Percentiles rank a stretch among this genome's conserved stretches.
Evolutionary conservation across 2,113 vertebrate genomes (phyloP).

Genomic region (Okapia johnstoni): DNA sequence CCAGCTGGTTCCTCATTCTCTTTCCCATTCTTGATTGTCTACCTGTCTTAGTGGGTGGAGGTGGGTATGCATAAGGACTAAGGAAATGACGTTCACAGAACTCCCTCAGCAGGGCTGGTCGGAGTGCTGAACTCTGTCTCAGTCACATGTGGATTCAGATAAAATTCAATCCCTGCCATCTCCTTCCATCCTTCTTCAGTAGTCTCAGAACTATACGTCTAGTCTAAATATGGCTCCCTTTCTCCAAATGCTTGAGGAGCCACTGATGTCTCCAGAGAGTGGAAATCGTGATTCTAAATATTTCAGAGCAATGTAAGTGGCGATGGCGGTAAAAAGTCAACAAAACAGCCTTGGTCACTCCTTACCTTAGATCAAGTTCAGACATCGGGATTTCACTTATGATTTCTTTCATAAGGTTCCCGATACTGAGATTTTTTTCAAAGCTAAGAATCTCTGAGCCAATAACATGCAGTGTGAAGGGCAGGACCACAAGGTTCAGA

Average conservation of each 20-base stretch:
- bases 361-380: not conserved
- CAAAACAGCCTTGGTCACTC: not conserved
- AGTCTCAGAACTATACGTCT: not conserved
- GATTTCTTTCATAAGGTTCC: not conserved
- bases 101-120: not conserved
- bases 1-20: not conserved
- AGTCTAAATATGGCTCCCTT: not conserved
- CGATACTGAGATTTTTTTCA: not conserved
- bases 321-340: not conserved
- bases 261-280: not conserved
- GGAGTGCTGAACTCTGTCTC: not conserved
- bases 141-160: not conserved
- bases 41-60: not conserved
- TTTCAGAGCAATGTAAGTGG: not conserved
- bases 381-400: not conserved
- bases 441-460: not conserved
- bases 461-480: not conserved
- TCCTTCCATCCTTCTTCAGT: not conserved
- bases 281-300: not conserved
- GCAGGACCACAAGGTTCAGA: not conserved
- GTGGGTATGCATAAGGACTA: too few relatives aligned
- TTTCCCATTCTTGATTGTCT: not conserved
- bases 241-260: not conserved
- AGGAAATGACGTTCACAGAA: not conserved
- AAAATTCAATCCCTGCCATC: not conserved